phyloP scores from a whole-genome alignment of 2,797 vertebrate species.

The Poeciliopsis gracilis region DNA sequence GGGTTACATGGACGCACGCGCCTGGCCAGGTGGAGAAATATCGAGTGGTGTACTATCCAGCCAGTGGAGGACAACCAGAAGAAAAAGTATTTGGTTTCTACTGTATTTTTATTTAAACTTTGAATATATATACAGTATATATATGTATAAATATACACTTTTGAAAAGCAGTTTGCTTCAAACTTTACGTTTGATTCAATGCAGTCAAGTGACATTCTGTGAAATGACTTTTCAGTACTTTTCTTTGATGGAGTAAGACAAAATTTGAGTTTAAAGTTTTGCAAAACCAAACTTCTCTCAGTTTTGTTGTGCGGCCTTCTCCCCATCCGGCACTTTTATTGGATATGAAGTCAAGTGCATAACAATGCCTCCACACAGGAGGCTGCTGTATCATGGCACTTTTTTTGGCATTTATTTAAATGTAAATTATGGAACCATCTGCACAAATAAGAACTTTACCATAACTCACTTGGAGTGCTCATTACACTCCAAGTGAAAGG shows the following conservation, averaged over 20 bases:
- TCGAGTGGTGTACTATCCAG: constrained; percentile 93
- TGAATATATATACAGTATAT: neutral
- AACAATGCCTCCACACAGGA: neutral
- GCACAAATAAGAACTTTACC: neutral
- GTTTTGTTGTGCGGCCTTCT: neutral
- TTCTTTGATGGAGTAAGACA: neutral
- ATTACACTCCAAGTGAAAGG: neutral
- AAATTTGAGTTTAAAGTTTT: neutral
- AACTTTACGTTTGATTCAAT: neutral
- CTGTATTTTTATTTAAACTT: neutral
- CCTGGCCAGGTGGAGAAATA: constrained; percentile 93
- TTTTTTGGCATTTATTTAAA: neutral
- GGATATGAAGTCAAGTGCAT: neutral
- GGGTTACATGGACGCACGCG: constrained; percentile 89
- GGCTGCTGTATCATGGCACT: neutral
- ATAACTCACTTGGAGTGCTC: neutral
- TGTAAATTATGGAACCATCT: neutral
- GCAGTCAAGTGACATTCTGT: neutral
- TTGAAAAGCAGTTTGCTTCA: neutral
- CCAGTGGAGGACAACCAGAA: constrained; percentile 90
- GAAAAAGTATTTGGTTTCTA: constrained; percentile 79
- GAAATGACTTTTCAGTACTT: neutral
- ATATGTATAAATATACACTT: neutral
- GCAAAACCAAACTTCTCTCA: neutral
- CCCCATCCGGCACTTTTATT: neutral